Conservation (phyloP, 2,797 vertebrate genomes). For the Sarcoramphus papa region DNA sequence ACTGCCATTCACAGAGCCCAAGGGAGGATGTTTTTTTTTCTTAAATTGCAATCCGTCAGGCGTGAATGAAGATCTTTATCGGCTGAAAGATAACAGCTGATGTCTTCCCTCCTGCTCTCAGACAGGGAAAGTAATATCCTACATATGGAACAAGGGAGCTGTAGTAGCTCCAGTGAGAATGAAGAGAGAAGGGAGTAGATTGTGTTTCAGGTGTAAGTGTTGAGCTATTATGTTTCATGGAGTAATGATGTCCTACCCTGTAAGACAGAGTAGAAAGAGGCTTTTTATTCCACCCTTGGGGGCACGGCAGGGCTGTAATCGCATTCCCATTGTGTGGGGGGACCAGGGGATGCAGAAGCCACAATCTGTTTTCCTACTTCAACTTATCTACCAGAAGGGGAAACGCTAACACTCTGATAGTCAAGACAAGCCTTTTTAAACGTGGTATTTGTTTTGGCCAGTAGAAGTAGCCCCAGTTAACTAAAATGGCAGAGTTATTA, state of each 20-base stretch:
- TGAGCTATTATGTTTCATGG: constrained; percentile 60
- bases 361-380: constrained; percentile 36
- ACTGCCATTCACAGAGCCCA: constrained; percentile 27
- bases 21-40: not conserved
- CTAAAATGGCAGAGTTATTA: not conserved
- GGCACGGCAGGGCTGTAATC: not conserved
- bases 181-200: constrained; percentile 44
- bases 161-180: constrained; percentile 5
- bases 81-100: constrained; percentile 56
- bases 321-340: constrained; percentile 8
- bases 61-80: constrained; percentile 61
- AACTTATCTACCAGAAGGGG: not conserved
- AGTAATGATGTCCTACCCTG: constrained; percentile 40
- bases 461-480: constrained; percentile 19
- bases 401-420: constrained; percentile 11
- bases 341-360: not conserved
- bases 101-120: constrained; percentile 56
- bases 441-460: constrained; percentile 42
- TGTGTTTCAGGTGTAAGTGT: constrained; percentile 63
- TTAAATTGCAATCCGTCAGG: constrained; percentile 49
- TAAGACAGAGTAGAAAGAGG: constrained; percentile 49
- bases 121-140: constrained; percentile 54
- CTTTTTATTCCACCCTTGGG: constrained; percentile 16
- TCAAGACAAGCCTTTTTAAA: constrained; percentile 16
- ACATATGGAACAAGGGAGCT: constrained; percentile 32